Base-by-base conservation (phyloP, 2,113 vertebrate genomes). In the Mobula hypostoma region DNA sequence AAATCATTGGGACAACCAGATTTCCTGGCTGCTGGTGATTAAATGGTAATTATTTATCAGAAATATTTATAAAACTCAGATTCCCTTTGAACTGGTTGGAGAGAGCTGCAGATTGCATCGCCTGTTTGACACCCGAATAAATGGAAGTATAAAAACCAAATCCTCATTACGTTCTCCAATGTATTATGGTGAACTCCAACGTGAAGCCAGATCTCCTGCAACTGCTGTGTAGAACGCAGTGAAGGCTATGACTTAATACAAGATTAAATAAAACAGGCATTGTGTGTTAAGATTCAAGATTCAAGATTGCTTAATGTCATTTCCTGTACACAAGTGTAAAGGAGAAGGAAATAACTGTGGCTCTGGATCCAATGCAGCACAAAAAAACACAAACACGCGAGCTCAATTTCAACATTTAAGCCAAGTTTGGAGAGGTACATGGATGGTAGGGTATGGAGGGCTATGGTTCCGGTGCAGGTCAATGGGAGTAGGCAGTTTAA, bases 11-110 rank as follows among this genome's bases (percentile, higher is more conserved):
- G 8, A 66, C 15, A 29, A 48, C 24, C 8, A 93, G 40, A 12
- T 14, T 93, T 68, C 40, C 70, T 93, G 32, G 40, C 70, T 70
- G 27, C 21, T 2, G 4, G 70, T 15, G 70, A 48, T 93, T 76
- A 74, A 74, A 74, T 21, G 27, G 40, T 12, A 74, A 76, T 90
- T 93, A 76, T 93, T 93, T 48, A 93, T 93, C 36, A 72, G 90
- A 36, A 56, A 74, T 74, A 93, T 93, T 93, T 48, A 56, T 48
- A n/a, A 14, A 24, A 74, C 24, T 48, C 24, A 7, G 66, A 91
- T 91, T 40, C 66, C 32, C 61, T 70, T 70, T 87, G 83, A 87
- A 61, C 56, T 61, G 56, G 83, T 9, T 91, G 91, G 21, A 29
- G 27, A 74, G 19, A 7, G 12, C 1, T 24, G n/a, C 63, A 91